Evolutionary conservation across 2,888 invertebrate species (phyloP), one percentile per base, ranked within the genome.

Genomic region (Epinotia nisella): DNA sequence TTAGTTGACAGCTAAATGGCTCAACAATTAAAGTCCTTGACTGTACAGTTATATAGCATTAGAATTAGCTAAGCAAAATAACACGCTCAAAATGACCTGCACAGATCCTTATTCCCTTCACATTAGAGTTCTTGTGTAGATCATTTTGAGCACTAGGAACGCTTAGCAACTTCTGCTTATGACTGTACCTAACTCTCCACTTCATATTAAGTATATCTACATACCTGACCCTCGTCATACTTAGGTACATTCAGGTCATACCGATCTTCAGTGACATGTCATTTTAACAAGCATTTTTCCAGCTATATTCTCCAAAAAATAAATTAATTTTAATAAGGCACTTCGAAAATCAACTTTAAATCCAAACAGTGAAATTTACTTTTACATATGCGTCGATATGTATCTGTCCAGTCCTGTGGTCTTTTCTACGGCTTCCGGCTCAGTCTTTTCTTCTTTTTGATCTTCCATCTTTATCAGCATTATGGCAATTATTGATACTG

Each of bases 341-440:
- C 61, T 70, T 62, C 15, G 21, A 55, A 55, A 56, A 45, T 55
- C 24, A 19, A 70, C 24, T 41, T 13, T 35, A 19, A 45, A 24
- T 41, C 15, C 51, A 41, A 29, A 35, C 13, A 19, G 13, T 24
- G 15, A 21, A 5, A 10, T 45, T 62, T 58, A 19, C 29, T 59
- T 7, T 72, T 81, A 93, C 92, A 93, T 93, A 70, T 93, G 89
- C 13, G 93, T 93, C 0, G 92, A 91, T 78, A 92, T 91, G 75
- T 92, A 92, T 86, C 88, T 86, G 72, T 92, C 92, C 39, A 92
- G 76, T 1, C 86, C 86, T 2, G 80, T 81, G 51, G 80, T 87
- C 80, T 92, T 92, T 24, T 90, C 84, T 11, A 75, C 80, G 0
- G 75, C 77, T 0, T 81, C 83, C 24, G 24, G 59, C 45, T 80